A percentile compares a stretch with the other conserved stretches of the same genome.
phyloP scores from a whole-genome alignment of 2,888 invertebrate genomes.

The Acheta domesticus region DNA sequence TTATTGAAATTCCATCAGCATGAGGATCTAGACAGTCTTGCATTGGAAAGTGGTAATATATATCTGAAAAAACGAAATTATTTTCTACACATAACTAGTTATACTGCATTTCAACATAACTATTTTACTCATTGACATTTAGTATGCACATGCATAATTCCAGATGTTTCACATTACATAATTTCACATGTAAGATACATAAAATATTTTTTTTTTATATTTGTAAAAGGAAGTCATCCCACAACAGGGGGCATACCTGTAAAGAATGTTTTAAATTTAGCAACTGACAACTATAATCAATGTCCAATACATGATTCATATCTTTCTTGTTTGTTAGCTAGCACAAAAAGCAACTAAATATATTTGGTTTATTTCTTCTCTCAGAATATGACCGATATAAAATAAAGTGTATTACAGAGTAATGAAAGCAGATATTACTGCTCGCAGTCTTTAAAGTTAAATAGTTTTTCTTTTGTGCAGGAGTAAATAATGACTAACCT shows the following conservation, averaged over 20 bases:
- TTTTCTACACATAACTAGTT: conserved; percentile 2
- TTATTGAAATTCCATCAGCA: neutral
- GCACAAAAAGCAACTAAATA: too few species aligned
- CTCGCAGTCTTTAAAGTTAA: too few species aligned
- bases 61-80: neutral
- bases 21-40: neutral
- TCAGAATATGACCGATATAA: too few species aligned
- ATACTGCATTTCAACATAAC: neutral
- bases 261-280: neutral
- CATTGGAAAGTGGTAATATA: neutral
- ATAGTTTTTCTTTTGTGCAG: too few species aligned
- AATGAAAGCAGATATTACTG: too few species aligned
- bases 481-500: too few species aligned
- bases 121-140: neutral
- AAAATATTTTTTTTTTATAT: neutral
- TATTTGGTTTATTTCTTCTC: too few species aligned
- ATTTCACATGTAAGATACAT: neutral
- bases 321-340: neutral
- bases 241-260: neutral
- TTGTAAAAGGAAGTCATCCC: too few species aligned
- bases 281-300: neutral
- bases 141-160: neutral
- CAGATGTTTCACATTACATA: neutral
- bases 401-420: too few species aligned
- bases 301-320: neutral